A percentile compares a stretch with the other conserved stretches of the same genome.
These are phyloP conservation scores for Bradysia coprophila DNA, from an alignment of 1,140 invertebrate species.

Conservation along the genomic window DNA sequence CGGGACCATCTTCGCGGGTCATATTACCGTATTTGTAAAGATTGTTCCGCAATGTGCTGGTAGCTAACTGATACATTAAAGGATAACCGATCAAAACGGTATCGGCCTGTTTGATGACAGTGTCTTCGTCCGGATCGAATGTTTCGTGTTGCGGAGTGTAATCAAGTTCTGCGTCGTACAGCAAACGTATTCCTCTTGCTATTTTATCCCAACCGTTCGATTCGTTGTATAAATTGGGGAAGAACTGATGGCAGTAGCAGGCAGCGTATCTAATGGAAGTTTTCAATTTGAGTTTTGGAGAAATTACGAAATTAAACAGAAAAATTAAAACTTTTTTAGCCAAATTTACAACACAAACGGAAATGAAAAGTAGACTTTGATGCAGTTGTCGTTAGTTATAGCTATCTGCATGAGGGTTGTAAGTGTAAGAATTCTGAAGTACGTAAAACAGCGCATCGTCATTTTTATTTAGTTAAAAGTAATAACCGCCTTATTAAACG, in stretches of 20 bases:
- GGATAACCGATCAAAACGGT: slow-evolving; percentile 31
- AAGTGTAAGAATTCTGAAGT: too few relatives aligned
- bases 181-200: slow-evolving; percentile 26
- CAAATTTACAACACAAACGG: too few relatives aligned
- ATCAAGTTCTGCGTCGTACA: slow-evolving; percentile 24
- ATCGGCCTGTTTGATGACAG: slow-evolving; percentile 34
- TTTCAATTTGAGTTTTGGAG: too few relatives aligned
- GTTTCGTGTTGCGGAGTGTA: slow-evolving; percentile 33
- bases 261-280: slow-evolving; percentile 27
- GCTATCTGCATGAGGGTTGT: too few relatives aligned
- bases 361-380: too few relatives aligned
- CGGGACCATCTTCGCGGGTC: slow-evolving; percentile 28
- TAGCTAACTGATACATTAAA: slow-evolving; percentile 25
- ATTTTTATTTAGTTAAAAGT: too few relatives aligned
- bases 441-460: too few relatives aligned
- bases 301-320: too few relatives aligned
- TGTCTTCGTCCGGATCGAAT: slow-evolving; percentile 17
- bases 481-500: too few relatives aligned
- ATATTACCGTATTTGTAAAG: slow-evolving; percentile 29
- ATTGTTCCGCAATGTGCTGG: slow-evolving; percentile 26
- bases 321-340: too few relatives aligned
- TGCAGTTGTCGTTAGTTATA: too few relatives aligned
- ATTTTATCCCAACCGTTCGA: slow-evolving; percentile 23
- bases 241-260: slow-evolving; percentile 16
- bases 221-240: background rate